Percentiles rank a stretch among this genome's conserved stretches.
phyloP scores from a whole-genome alignment of 2,888 invertebrate genomes.

The Microctonus brassicae region DNA sequence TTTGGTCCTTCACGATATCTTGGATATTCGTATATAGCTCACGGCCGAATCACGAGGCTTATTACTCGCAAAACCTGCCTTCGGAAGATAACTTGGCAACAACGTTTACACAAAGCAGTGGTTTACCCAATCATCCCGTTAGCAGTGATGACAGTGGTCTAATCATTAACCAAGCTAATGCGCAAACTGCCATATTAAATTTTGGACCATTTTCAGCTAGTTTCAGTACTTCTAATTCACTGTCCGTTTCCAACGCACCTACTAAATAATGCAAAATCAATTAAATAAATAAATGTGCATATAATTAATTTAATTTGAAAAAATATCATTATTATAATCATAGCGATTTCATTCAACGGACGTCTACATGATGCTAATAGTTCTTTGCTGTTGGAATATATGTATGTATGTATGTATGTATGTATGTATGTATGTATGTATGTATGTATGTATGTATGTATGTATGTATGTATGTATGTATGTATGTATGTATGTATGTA shows the following conservation, averaged over 20 bases:
- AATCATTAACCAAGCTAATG: conserved; percentile 52
- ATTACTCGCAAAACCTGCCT: conserved; percentile 44
- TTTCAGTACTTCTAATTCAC: conserved; percentile 55
- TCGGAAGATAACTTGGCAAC: conserved; percentile 52
- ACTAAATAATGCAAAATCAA: conserved; percentile 31
- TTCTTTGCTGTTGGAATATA: conserved; percentile 39
- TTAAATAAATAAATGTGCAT: not conserved
- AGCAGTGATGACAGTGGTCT: conserved; percentile 40
- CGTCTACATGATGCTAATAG: not conserved
- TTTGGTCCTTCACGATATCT: conserved; percentile 30
- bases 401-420: conserved; percentile 13
- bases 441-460: no score
- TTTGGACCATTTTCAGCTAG: conserved; percentile 60
- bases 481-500: no score
- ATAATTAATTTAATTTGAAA: not conserved
- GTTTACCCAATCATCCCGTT: conserved; percentile 39
- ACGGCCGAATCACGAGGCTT: conserved; percentile 35
- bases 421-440: no score
- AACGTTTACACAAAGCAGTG: conserved; percentile 52
- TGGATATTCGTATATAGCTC: conserved; percentile 35
- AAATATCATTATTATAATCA: not conserved
- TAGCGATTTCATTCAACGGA: not conserved
- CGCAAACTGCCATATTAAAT: conserved; percentile 58
- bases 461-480: no score
- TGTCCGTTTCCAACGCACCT: conserved; percentile 37